phyloP scores from a whole-genome alignment of 2,797 vertebrate species.

The Sciurus vulgaris region DNA sequence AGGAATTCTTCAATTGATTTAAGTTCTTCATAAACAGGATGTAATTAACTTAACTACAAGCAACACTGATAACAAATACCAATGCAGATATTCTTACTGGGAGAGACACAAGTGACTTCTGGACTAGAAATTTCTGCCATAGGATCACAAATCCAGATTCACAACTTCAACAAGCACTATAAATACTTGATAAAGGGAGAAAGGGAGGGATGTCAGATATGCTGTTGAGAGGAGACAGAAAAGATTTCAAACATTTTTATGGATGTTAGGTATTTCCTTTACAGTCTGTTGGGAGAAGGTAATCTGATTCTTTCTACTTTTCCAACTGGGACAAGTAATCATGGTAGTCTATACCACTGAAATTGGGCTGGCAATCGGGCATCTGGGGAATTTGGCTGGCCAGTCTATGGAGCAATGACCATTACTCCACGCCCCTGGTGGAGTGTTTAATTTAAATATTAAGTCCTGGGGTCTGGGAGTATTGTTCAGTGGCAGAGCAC shows the following conservation, averaged over 20 bases:
- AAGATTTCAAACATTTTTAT: neutral
- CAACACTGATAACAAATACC: neutral
- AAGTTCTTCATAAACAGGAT: neutral
- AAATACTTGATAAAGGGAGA: neutral
- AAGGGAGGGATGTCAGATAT: neutral
- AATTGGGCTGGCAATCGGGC: neutral
- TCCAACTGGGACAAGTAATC: neutral
- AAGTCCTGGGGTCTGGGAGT: neutral
- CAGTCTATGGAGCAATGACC: neutral
- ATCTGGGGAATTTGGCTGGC: neutral
- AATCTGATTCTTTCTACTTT: neutral
- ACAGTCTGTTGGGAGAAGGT: neutral
- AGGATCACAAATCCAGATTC: neutral
- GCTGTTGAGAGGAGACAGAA: neutral
- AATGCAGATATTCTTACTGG: neutral
- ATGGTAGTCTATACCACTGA: neutral
- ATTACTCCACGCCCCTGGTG: neutral
- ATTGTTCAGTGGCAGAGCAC: neutral
- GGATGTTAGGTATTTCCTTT: neutral
- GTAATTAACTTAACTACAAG: neutral
- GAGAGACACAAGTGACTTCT: neutral
- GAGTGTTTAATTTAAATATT: constrained; percentile 20
- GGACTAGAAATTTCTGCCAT: neutral
- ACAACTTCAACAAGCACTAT: neutral
- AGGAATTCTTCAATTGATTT: neutral